A percentile compares a stretch with the other conserved stretches of the same genome.
phyloP scores from a whole-genome alignment of 2,113 vertebrate species.

The Ceuthmochares aereus region DNA sequence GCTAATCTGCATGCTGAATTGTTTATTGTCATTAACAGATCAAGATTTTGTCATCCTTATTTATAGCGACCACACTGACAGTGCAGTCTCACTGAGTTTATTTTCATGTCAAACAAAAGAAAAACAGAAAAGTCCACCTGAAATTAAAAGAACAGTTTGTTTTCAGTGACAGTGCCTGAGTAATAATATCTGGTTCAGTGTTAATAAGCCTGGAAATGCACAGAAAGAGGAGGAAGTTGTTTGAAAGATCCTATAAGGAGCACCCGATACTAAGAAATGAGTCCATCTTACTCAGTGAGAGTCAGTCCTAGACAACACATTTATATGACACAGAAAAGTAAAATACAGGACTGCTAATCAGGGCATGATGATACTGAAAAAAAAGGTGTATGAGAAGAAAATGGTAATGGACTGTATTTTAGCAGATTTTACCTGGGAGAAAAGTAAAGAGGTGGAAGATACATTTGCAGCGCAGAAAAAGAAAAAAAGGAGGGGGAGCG shows the following conservation, averaged over 20 bases:
- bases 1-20: neutral
- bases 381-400: neutral
- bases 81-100: neutral
- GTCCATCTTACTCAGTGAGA: neutral
- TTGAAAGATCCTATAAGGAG: neutral
- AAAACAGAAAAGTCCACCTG: neutral
- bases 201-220: neutral
- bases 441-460: neutral
- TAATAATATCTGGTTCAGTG: neutral
- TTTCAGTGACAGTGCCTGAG: neutral
- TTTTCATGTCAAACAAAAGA: neutral
- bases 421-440: neutral
- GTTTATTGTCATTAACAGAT: neutral
- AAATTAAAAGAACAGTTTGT: neutral
- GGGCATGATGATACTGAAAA: neutral
- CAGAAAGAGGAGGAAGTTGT: neutral
- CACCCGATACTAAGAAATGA: neutral
- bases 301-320: neutral
- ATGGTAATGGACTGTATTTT: neutral
- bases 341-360: neutral
- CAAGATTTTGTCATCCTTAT: neutral
- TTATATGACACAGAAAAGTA: neutral
- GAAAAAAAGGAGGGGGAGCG: neutral
- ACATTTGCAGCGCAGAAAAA: neutral
- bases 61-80: neutral